phyloP scores from a whole-genome alignment of 1,140 invertebrate genomes.

The Cydia pomonella region DNA sequence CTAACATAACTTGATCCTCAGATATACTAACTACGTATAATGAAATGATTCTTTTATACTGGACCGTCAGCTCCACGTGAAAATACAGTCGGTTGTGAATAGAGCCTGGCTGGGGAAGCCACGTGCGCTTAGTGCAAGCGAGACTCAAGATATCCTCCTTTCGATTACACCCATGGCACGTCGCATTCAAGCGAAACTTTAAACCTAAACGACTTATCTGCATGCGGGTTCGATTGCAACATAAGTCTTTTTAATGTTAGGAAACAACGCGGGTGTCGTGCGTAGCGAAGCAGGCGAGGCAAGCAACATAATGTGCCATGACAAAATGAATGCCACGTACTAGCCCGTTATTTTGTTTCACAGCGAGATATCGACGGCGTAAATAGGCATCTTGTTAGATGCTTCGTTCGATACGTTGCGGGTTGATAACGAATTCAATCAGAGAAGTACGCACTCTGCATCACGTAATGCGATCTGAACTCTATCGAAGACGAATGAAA shows the following conservation, averaged over 20 bases:
- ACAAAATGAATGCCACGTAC: constrained; percentile 41
- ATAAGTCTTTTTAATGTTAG: neutral
- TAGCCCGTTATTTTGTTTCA: constrained; percentile 58
- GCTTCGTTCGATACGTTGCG: constrained; percentile 50
- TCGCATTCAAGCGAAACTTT: neutral
- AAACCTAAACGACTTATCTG: neutral
- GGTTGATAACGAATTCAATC: constrained; percentile 64
- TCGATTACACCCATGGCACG: constrained; percentile 10
- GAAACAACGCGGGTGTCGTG: constrained; percentile 39
- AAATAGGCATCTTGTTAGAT: constrained; percentile 57
- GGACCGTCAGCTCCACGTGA: neutral
- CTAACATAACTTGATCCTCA: neutral
- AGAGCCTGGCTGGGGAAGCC: neutral
- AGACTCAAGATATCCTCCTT: constrained; percentile 2
- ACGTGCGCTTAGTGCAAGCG: constrained; percentile 8
- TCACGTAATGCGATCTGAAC: constrained; percentile 34
- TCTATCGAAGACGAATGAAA: neutral
- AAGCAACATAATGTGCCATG: constrained; percentile 49
- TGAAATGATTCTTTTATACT: constrained; percentile 29
- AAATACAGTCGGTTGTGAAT: neutral
- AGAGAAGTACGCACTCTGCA: constrained; percentile 44
- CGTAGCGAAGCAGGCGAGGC: constrained; percentile 38
- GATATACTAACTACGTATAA: neutral
- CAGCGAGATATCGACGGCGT: constrained; percentile 45
- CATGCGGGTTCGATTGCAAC: neutral